Conservation (phyloP, 1,140 invertebrate species). For the Drosophila miranda region DNA sequence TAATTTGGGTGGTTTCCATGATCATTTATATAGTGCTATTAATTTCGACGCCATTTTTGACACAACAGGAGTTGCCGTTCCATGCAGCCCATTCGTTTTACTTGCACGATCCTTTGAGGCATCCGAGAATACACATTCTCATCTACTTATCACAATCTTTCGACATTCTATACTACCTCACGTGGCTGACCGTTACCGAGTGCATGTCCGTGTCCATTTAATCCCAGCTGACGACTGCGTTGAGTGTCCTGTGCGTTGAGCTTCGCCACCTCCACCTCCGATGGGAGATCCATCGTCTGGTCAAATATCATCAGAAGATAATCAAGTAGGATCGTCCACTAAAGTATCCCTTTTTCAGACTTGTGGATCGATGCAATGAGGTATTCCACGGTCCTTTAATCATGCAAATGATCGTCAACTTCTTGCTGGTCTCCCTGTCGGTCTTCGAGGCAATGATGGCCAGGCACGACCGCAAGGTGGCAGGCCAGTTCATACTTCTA, state of each 20-base stretch:
- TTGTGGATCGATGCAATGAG: slow-evolving; percentile 32
- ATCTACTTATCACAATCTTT: slow-evolving; percentile 28
- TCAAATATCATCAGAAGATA: slow-evolving; percentile 41
- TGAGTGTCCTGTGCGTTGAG: slow-evolving; percentile 45
- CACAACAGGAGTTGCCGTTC: slow-evolving; percentile 45
- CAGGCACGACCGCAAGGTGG: slow-evolving; percentile 29
- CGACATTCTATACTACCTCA: slow-evolving; percentile 13
- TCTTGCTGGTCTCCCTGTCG: slow-evolving; percentile 47
- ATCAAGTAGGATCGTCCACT: background rate
- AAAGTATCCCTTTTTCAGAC: background rate
- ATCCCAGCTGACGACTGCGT: slow-evolving; percentile 23
- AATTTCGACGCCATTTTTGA: slow-evolving; percentile 29
- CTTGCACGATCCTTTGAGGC: slow-evolving; percentile 28
- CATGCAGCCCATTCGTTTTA: slow-evolving; percentile 38
- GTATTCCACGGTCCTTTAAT: slow-evolving; percentile 45
- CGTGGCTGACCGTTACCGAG: slow-evolving; percentile 20
- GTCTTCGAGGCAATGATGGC: slow-evolving; percentile 38
- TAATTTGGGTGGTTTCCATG: slow-evolving; percentile 13
- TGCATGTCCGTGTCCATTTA: slow-evolving; percentile 16
- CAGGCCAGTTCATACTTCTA: slow-evolving; percentile 34
- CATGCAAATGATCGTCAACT: slow-evolving; percentile 38
- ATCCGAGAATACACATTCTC: slow-evolving; percentile 15
- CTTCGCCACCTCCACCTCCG: slow-evolving; percentile 14
- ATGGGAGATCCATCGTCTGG: slow-evolving; percentile 13
- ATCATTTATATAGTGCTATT: slow-evolving; percentile 3